Percentiles rank a stretch among this genome's conserved stretches.
Evolutionary conservation across 2,888 invertebrate species (phyloP).

Genomic region (Lumbricus terrestris): DNA sequence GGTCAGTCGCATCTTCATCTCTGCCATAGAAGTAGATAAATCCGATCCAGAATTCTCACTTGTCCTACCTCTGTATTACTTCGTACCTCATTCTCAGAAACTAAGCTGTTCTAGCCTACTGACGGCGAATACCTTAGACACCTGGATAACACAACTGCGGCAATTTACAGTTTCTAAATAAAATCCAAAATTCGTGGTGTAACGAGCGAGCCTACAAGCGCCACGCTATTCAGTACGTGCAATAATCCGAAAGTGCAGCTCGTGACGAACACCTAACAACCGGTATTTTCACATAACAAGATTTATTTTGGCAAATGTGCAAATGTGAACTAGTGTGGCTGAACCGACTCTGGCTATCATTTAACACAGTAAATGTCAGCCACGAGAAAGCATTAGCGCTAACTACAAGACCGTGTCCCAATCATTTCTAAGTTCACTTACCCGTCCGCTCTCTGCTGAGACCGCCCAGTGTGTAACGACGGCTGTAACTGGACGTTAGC

Average conservation of each 20-base stretch:
- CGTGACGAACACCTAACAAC: background rate
- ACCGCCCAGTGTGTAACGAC: background rate
- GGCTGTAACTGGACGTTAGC: background rate
- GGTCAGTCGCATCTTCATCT: too few species aligned
- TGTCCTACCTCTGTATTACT: background rate
- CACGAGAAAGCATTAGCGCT: background rate
- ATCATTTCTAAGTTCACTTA: slow-evolving; percentile 13
- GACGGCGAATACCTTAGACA: background rate
- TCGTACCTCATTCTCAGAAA: background rate
- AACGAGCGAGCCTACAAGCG: background rate
- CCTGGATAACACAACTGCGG: background rate
- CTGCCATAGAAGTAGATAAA: background rate
- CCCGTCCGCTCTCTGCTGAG: slow-evolving; percentile 15
- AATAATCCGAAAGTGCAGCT: background rate
- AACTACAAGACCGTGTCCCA: background rate
- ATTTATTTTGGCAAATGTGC: slow-evolving; percentile 3
- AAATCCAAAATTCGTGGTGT: background rate
- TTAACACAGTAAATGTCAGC: background rate
- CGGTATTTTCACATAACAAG: background rate
- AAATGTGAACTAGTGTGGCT: background rate
- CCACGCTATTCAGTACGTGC: background rate
- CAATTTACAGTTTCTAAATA: background rate
- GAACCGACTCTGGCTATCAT: background rate
- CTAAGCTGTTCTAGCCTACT: background rate
- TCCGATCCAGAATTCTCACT: background rate